Percentiles rank a stretch among this genome's conserved stretches.
Conservation (phyloP, 2,797 vertebrate species). For the Rhinella marina region DNA sequence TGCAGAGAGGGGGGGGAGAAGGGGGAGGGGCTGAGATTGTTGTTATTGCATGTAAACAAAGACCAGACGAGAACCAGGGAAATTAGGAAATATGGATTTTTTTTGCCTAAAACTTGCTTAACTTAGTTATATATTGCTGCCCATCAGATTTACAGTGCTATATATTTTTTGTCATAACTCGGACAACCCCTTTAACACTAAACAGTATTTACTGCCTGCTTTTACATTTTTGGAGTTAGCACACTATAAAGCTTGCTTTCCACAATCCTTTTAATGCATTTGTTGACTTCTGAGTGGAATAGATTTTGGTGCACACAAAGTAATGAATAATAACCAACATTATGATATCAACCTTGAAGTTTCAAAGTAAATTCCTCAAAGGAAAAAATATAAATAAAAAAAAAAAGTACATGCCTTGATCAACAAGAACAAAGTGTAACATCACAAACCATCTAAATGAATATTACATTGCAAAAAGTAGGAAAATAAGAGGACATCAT, state of each 20-base stretch:
- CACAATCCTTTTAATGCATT: conserved; percentile 3
- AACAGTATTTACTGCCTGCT: background rate
- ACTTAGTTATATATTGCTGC: too few species aligned
- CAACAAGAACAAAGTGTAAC: conserved; percentile 50
- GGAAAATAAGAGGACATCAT: background rate
- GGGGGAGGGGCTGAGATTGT: too few species aligned
- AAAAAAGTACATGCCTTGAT: conserved; percentile 51
- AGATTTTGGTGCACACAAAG: background rate
- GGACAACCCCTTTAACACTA: background rate
- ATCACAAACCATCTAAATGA: conserved; percentile 33
- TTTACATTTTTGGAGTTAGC: background rate
- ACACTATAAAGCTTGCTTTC: background rate
- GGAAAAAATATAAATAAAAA: conserved; percentile 44
- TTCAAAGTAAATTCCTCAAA: conserved; percentile 58
- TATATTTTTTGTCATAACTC: too few species aligned
- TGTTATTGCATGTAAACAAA: too few species aligned
- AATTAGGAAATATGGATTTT: too few species aligned
- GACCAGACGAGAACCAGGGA: too few species aligned
- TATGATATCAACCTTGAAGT: conserved; percentile 32
- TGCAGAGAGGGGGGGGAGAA: too few species aligned
- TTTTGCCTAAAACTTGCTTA: too few species aligned
- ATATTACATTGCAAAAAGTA: conserved; percentile 16
- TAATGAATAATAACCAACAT: conserved; percentile 38
- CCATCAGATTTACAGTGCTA: too few species aligned
- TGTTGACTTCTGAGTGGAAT: conserved; percentile 15